Conservation (phyloP, 2,797 vertebrate species). For the Hoplostethus mediterraneus region DNA sequence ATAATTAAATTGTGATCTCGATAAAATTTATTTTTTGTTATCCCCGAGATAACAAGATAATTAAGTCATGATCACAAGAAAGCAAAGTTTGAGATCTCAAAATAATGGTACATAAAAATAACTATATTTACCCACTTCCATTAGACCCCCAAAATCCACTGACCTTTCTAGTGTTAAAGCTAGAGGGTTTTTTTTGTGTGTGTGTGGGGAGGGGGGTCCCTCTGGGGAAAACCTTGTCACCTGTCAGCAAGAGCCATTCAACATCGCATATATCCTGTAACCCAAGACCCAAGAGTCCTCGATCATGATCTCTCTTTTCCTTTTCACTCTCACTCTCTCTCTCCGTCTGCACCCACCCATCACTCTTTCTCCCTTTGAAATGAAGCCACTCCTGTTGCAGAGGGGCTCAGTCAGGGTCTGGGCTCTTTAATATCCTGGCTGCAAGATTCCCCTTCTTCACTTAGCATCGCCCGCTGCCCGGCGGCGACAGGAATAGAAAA, state of each 20-base stretch:
- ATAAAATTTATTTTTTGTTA: too few species aligned
- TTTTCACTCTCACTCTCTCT: not conserved
- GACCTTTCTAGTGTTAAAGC: too few species aligned
- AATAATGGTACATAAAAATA: too few species aligned
- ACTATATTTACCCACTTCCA: too few species aligned
- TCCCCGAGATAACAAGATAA: too few species aligned
- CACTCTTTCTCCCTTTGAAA: slow-evolving; percentile 24
- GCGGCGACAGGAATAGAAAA: slow-evolving; percentile 41
- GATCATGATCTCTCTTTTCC: slow-evolving; percentile 11
- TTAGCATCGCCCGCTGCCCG: slow-evolving; percentile 20
- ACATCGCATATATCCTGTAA: slow-evolving; percentile 23
- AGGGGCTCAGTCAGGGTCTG: slow-evolving; percentile 12
- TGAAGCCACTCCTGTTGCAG: slow-evolving; percentile 25
- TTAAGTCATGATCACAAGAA: too few species aligned
- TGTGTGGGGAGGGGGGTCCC: not conserved
- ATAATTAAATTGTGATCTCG: too few species aligned
- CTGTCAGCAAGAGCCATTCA: slow-evolving; percentile 19
- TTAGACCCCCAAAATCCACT: too few species aligned
- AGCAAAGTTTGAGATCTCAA: too few species aligned
- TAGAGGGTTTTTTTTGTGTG: too few species aligned
- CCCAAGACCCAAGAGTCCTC: slow-evolving; percentile 5
- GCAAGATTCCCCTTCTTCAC: slow-evolving; percentile 34
- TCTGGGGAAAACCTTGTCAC: slow-evolving; percentile 20
- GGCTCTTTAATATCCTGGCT: slow-evolving; percentile 30
- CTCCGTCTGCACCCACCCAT: slow-evolving; percentile 1